These are phyloP conservation scores for Atractosteus spatula DNA, from an alignment of 2,113 vertebrate genomes.

Conservation along the genomic window DNA sequence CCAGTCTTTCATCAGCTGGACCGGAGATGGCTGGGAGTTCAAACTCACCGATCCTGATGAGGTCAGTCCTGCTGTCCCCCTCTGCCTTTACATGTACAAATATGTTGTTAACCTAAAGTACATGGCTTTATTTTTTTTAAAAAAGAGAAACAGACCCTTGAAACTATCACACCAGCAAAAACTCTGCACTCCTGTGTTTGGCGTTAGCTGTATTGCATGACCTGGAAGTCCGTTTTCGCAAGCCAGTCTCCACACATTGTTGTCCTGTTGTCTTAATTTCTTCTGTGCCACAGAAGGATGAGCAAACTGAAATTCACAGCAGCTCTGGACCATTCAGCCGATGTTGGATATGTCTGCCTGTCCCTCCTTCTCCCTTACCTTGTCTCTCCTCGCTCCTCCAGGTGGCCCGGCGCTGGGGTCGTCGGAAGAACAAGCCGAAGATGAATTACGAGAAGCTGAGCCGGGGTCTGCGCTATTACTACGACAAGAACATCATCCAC, in stretches of 20 bases:
- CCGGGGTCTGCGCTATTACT: slow-evolving; percentile 82
- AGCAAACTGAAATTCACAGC: too few species aligned
- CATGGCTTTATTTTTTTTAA: too few species aligned
- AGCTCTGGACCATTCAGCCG: not conserved
- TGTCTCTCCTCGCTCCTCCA: slow-evolving; percentile 25
- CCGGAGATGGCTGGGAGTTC: slow-evolving; percentile 87
- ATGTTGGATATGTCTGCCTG: not conserved
- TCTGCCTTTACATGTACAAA: too few species aligned
- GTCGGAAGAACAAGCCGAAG: slow-evolving; percentile 87
- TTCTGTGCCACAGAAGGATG: too few species aligned
- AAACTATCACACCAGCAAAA: too few species aligned
- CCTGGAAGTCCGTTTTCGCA: too few species aligned
- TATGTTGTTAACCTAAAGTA: too few species aligned
- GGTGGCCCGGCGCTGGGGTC: slow-evolving; percentile 85
- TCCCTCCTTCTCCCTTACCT: not conserved
- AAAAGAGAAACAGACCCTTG: too few species aligned
- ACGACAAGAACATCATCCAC: slow-evolving; percentile 91
- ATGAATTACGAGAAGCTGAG: slow-evolving; percentile 94
- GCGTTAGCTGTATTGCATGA: too few species aligned
- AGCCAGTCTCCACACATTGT: too few species aligned
- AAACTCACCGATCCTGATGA: slow-evolving; percentile 86
- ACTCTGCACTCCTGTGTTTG: too few species aligned
- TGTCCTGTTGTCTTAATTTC: too few species aligned
- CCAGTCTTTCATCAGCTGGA: slow-evolving; percentile 86
- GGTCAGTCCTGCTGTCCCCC: slow-evolving; percentile 52